These are phyloP conservation scores for Drosophila pseudotakahashii DNA, from an alignment of 2,888 invertebrate genomes.

Conservation along the genomic window DNA sequence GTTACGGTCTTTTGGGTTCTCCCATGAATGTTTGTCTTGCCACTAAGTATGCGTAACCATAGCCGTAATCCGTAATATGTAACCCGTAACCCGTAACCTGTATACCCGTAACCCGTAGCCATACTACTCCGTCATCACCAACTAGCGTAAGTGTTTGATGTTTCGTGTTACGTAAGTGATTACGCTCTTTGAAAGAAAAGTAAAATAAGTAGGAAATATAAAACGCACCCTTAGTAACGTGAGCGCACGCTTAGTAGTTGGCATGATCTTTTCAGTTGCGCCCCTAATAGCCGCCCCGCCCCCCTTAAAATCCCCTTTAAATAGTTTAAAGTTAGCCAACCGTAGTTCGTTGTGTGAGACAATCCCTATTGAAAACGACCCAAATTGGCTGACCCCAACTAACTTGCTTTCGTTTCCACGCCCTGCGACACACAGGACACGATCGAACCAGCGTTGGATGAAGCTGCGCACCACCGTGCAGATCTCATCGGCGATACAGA, in stretches of 20 bases:
- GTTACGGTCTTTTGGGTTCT: slow-evolving; percentile 57
- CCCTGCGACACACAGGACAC: slow-evolving; percentile 87
- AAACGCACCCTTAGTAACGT: slow-evolving; percentile 37
- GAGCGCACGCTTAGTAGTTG: slow-evolving; percentile 45
- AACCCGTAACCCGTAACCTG: slow-evolving; percentile 21
- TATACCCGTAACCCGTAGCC: slow-evolving; percentile 22
- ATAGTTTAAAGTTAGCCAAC: slow-evolving; percentile 23
- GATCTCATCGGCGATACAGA: slow-evolving; percentile 94
- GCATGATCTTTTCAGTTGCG: slow-evolving; percentile 32
- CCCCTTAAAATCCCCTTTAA: not conserved
- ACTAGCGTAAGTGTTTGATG: slow-evolving; percentile 67
- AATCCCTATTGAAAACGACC: slow-evolving; percentile 8
- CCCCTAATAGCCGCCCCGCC: no score
- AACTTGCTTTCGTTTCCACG: not conserved
- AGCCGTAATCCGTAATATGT: slow-evolving; percentile 34
- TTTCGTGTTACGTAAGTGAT: slow-evolving; percentile 62
- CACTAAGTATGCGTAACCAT: slow-evolving; percentile 40
- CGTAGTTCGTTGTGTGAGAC: slow-evolving; percentile 44
- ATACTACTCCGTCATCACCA: slow-evolving; percentile 37
- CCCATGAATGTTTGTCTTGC: slow-evolving; percentile 20
- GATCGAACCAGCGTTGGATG: slow-evolving; percentile 98
- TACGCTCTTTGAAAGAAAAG: slow-evolving; percentile 7
- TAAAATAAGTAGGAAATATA: not conserved
- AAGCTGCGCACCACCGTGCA: slow-evolving; percentile 97
- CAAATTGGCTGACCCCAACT: not conserved